Conservation (phyloP, 2,888 invertebrate genomes). For the Luffia ferchaultella region DNA sequence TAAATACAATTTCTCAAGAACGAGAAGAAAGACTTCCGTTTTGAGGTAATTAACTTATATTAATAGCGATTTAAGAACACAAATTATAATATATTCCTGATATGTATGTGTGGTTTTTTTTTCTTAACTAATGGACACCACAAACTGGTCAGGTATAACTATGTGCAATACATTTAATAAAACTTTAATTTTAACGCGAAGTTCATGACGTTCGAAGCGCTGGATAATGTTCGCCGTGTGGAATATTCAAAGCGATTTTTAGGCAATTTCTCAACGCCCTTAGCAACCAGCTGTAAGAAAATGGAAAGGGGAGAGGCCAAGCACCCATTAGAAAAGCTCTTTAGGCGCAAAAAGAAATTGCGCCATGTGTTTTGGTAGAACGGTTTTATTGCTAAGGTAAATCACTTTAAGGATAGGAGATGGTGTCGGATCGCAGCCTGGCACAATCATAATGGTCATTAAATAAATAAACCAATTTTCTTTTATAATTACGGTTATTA, state of each 20-base stretch:
- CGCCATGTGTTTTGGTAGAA: background rate
- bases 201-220: background rate
- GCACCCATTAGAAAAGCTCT: background rate
- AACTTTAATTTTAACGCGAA: too few species aligned
- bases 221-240: background rate
- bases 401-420: background rate
- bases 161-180: too few species aligned
- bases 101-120: too few species aligned
- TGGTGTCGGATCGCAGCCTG: background rate
- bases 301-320: background rate
- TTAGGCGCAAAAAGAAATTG: background rate
- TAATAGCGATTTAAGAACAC: too few species aligned
- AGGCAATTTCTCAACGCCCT: background rate
- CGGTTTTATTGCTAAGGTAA: background rate
- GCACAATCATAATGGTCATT: background rate
- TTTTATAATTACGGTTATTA: too few species aligned
- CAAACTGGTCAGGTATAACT: too few species aligned
- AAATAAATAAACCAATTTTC: background rate
- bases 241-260: background rate
- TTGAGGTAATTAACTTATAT: too few species aligned
- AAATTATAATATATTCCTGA: too few species aligned
- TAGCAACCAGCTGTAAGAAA: background rate
- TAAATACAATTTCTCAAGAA: too few species aligned
- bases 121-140: too few species aligned
- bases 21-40: too few species aligned